Base-by-base conservation (phyloP, 2,113 vertebrate species). In the Microtus oregoni region DNA sequence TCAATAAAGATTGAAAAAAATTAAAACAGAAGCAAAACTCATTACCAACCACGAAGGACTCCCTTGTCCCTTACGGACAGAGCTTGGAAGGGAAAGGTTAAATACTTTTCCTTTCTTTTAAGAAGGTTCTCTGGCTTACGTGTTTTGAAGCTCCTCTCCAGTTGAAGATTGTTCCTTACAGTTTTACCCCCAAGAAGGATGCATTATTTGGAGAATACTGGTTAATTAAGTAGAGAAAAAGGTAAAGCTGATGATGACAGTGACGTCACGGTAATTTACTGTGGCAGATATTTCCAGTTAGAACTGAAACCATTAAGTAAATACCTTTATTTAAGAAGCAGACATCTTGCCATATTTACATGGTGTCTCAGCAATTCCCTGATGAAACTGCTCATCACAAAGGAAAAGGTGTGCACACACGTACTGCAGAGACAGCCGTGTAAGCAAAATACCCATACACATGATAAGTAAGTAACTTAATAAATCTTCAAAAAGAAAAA, bases 1-100 rank as follows among this genome's bases (percentile, higher is more conserved):
- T 90, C 72, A 75, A 19, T 76, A 73, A 96, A 70, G 63, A 28
- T 94, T 47, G 68, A 68, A 89, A 82, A 94, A 75, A n/a, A 91
- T 77, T 28, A 93, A 79, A 91, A 92, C 8, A 68, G 78, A 94
- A 86, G 1, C 41, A 83, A 91, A 97, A 76, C 50, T 10, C 9
- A 14, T 82, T 38, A 91, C 72, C 20, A 73, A 63, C 19, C 72
- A 92, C 32, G 17, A 70, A 92, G 28, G 95, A 77, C 13, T 94
- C 30, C 61, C 82, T 96, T 91, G 44, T 82, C 24, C n/a, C 32
- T 35, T 67, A 2, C 1, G 5, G 55, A 58, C 85, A 30, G 41
- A 67, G 72, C 52, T 68, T 38, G 14, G 44, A 73, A 3, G 26
- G 32, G 30, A 73, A 79, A 67, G 61, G 70, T 58, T 47, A 35